Base-by-base conservation (phyloP, 2,113 vertebrate species). In the Macquaria ambigua region DNA sequence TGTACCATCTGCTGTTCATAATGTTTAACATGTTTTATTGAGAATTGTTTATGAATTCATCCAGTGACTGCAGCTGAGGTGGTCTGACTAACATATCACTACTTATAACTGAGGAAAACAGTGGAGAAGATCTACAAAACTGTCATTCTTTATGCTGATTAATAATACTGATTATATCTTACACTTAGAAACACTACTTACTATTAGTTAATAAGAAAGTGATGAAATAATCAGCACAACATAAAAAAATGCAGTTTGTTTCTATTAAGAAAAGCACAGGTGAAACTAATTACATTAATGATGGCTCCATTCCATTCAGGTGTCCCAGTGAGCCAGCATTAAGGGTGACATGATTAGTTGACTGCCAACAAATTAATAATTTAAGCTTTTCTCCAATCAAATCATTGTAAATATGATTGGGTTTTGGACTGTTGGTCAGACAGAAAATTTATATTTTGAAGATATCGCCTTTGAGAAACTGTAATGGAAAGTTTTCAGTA, bases 1-100 rank as follows among this genome's bases (percentile, higher is more conserved):
- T 75, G 28, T 8, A 18, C 46, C 34, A 20, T 55, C 74, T 77
- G 25, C 43, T 55, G 81, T 62, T 48, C 18, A 55, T 43, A 25
- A 25, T 21, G 46, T 70, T 74, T 6, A 53, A 63, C 21, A n/a
- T 23, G n/a, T 15, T 78, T 43, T 11, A 25, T 18, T 50, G 18
- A 64, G 11, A 25, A 53, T 20, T 41, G 15, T 53, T 63, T 52
- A 34, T 76, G 7, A 25, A 52, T 53, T 3, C 8, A 77, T 64
- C 8, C 48, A 50, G 15, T 59, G 31, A 37, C 8, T 52, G 28
- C 34, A 39, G 70, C 31, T 64, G 20, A 37, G 20, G 5, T 23
- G 37, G 37, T 67, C 43, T 52, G 15, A 68, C 6, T 28, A 50
- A 34, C 58, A 52, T 1, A 67, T 53, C 20, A 23, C 48, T 18